These are phyloP conservation scores for Enteromius fasciolatus DNA, from an alignment of 2,797 vertebrate species.

Conservation along the genomic window DNA sequence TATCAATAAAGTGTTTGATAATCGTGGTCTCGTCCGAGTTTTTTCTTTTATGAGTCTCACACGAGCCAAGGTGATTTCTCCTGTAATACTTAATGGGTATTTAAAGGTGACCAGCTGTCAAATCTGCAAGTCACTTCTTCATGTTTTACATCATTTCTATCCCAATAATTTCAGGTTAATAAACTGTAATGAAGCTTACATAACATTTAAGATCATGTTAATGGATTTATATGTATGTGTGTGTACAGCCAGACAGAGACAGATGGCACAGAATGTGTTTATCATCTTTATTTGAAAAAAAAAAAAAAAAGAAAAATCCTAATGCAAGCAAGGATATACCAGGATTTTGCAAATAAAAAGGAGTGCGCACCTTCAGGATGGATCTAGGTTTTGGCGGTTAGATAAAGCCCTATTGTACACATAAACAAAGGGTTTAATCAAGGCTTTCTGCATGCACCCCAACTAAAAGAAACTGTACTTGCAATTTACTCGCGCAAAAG, in stretches of 20 bases:
- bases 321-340: slow-evolving; percentile 51
- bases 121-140: background rate
- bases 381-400: slow-evolving; percentile 38
- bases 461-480: slow-evolving; percentile 27
- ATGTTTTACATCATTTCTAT: background rate
- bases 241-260: background rate
- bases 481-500: slow-evolving; percentile 17
- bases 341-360: slow-evolving; percentile 43
- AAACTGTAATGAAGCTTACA: background rate
- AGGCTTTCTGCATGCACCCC: slow-evolving; percentile 43
- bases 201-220: background rate
- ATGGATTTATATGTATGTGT: background rate
- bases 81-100: background rate
- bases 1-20: background rate
- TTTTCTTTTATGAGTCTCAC: slow-evolving; percentile 1
- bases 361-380: slow-evolving; percentile 40
- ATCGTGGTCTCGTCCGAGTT: background rate
- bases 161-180: background rate
- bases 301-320: slow-evolving; percentile 33
- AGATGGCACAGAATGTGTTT: background rate
- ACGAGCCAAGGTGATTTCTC: background rate
- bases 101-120: background rate
- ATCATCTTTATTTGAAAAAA: slow-evolving; percentile 58
- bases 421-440: slow-evolving; percentile 26
- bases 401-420: slow-evolving; percentile 17